phyloP scores from a whole-genome alignment of 1,140 invertebrate genomes.

The Parapsyche elsis region DNA sequence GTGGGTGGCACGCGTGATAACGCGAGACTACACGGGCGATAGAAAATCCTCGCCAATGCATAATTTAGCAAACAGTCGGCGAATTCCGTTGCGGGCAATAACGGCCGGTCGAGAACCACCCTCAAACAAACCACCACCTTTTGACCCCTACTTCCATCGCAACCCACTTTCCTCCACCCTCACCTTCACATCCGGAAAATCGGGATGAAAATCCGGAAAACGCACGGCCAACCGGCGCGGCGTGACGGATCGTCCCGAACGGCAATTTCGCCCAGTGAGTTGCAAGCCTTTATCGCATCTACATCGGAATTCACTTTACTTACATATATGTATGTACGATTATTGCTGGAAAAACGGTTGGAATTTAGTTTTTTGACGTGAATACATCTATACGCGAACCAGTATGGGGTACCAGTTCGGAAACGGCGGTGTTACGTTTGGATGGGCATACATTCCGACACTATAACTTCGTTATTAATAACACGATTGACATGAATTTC shows the following conservation, averaged over 20 bases:
- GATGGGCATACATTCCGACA: too few species aligned
- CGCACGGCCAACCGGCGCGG: background rate
- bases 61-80: slow-evolving; percentile 49
- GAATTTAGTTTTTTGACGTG: too few species aligned
- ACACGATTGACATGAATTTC: too few species aligned
- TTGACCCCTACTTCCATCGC: background rate
- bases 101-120: slow-evolving; percentile 12
- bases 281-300: too few species aligned
- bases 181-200: background rate
- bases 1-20: slow-evolving; percentile 35
- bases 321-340: too few species aligned
- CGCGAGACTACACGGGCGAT: slow-evolving; percentile 26
- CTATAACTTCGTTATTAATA: too few species aligned
- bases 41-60: slow-evolving; percentile 44
- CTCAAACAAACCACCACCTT: background rate
- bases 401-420: too few species aligned
- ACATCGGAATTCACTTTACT: too few species aligned
- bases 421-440: too few species aligned
- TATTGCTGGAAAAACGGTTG: too few species aligned
- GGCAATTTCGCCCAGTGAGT: too few species aligned
- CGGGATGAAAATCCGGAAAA: background rate
- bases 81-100: slow-evolving; percentile 41
- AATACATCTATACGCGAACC: too few species aligned
- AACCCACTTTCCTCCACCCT: background rate
- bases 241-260: background rate